phyloP scores from a whole-genome alignment of 2,797 vertebrate species.

The Anableps anableps region DNA sequence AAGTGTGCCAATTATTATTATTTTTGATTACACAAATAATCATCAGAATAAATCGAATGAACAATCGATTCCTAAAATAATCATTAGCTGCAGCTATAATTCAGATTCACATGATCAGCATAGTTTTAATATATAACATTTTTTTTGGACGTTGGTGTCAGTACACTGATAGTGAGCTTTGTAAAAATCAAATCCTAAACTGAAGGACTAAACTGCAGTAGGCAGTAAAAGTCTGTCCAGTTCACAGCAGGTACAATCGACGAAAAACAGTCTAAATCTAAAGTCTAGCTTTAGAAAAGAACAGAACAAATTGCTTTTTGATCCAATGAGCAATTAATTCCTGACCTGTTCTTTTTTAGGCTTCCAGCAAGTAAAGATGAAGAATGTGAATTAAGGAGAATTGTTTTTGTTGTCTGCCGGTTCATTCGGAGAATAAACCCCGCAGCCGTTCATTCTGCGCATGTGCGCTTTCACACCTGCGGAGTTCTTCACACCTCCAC shows the following conservation, averaged over 20 bases:
- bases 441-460: too few species aligned
- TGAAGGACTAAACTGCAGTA: neutral
- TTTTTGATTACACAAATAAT: too few species aligned
- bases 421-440: too few species aligned
- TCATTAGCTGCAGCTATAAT: too few species aligned
- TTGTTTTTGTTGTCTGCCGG: too few species aligned
- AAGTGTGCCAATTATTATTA: too few species aligned
- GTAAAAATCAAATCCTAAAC: neutral
- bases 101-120: neutral
- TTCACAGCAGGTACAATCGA: neutral
- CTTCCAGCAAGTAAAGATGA: neutral
- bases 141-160: too few species aligned
- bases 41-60: too few species aligned
- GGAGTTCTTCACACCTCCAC: too few species aligned
- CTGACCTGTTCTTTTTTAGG: neutral
- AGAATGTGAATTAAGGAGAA: neutral
- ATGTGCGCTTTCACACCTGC: too few species aligned
- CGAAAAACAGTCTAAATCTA: neutral
- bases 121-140: neutral
- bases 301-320: neutral
- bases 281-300: neutral
- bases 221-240: neutral
- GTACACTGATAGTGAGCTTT: too few species aligned
- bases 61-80: too few species aligned
- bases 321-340: neutral